phyloP scores from a whole-genome alignment of 2,113 vertebrate species.

The Mesocricetus auratus region DNA sequence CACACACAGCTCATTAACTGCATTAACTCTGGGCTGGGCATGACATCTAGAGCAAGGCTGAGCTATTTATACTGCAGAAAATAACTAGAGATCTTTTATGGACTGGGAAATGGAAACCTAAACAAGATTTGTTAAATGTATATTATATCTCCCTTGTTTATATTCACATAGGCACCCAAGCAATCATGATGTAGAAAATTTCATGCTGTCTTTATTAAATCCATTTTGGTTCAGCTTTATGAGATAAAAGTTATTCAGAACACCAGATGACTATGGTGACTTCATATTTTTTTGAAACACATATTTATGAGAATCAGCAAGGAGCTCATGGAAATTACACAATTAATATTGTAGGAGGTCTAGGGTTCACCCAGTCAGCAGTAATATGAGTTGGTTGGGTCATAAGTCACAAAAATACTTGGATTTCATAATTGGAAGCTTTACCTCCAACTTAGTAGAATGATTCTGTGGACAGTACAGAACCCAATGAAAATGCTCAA shows the following conservation, averaged over 20 bases:
- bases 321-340: constrained; percentile 58
- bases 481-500: constrained; percentile 72
- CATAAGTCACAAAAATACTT: constrained; percentile 72
- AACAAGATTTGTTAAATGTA: constrained; percentile 59
- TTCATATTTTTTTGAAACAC: constrained; percentile 57
- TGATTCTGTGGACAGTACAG: constrained; percentile 54
- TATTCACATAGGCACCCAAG: constrained; percentile 52
- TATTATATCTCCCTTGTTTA: constrained; percentile 62
- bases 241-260: constrained; percentile 64
- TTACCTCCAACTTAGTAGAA: constrained; percentile 62
- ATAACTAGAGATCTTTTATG: constrained; percentile 36
- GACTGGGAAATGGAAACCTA: constrained; percentile 52
- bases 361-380: constrained; percentile 72
- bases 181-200: neutral
- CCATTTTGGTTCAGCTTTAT: constrained; percentile 63
- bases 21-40: neutral
- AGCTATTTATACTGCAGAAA: constrained; percentile 53
- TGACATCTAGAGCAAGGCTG: neutral
- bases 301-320: constrained; percentile 77
- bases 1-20: neutral
- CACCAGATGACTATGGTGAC: constrained; percentile 53
- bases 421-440: constrained; percentile 71
- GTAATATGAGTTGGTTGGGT: constrained; percentile 54
- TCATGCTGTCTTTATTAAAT: constrained; percentile 70
- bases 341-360: constrained; percentile 80